Evolutionary conservation across 2,113 vertebrate species (phyloP).

Genomic region (Petaurus breviceps): DNA sequence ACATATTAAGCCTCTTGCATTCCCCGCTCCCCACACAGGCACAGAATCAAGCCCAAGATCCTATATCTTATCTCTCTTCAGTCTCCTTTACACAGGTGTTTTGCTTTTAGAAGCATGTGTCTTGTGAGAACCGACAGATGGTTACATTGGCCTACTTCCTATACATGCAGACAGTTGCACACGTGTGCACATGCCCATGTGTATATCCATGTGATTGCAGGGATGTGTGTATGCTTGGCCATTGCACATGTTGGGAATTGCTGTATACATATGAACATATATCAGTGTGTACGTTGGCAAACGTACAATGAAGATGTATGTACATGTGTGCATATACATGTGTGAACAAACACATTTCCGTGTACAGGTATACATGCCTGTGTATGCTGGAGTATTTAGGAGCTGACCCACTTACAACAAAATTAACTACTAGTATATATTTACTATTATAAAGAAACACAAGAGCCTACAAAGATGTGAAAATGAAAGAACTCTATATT

Average conservation of each 20-base stretch:
- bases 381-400: background rate
- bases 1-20: background rate
- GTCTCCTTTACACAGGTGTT: background rate
- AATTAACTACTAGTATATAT: background rate
- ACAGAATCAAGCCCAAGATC: background rate
- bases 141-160: background rate
- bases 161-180: background rate
- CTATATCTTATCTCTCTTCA: background rate
- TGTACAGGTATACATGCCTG: background rate
- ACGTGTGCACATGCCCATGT: background rate
- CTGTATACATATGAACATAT: background rate
- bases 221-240: background rate
- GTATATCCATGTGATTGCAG: background rate
- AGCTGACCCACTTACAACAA: background rate
- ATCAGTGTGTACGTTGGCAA: background rate
- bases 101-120: conserved; percentile 17
- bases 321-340: background rate
- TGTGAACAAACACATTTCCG: background rate
- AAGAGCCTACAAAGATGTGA: conserved; percentile 40
- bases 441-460: background rate
- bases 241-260: background rate
- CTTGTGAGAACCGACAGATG: background rate
- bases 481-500: conserved; percentile 55
- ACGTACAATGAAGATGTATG: background rate
- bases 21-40: background rate